Conservation (phyloP, 2,113 vertebrate genomes). For the Sinocyclocheilus anophthalmus region DNA sequence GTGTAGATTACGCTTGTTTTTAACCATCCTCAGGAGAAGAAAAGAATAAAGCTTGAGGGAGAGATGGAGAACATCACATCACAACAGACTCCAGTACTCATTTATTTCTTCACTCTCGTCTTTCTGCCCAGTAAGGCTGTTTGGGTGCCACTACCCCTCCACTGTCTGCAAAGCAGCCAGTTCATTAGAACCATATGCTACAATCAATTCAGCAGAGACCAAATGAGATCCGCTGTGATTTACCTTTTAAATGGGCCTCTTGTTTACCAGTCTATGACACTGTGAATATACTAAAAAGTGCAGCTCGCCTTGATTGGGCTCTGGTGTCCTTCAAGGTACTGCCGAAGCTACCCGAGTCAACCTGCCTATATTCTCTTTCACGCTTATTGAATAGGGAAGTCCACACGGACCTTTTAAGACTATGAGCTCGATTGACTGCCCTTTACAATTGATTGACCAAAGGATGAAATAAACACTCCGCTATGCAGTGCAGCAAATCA, state of each 20-base stretch:
- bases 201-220: conserved; percentile 73
- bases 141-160: neutral
- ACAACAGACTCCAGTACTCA: conserved; percentile 40
- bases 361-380: conserved; percentile 34
- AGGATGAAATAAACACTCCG: conserved; percentile 38
- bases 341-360: neutral
- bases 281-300: conserved; percentile 48
- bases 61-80: conserved; percentile 11
- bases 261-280: conserved; percentile 59
- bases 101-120: conserved; percentile 17
- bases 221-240: conserved; percentile 76
- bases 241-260: conserved; percentile 66
- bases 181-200: conserved; percentile 72
- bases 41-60: conserved; percentile 23
- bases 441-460: conserved; percentile 63
- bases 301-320: conserved; percentile 18
- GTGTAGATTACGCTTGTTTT: conserved; percentile 51
- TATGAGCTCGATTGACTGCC: conserved; percentile 57
- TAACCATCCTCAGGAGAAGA: conserved; percentile 48
- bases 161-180: conserved; percentile 51
- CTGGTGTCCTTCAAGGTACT: conserved; percentile 52
- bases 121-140: conserved; percentile 1
- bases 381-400: conserved; percentile 50
- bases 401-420: conserved; percentile 47
- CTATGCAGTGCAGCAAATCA: neutral